phyloP scores from a whole-genome alignment of 2,113 vertebrate genomes.

The Bagarius yarrelli region DNA sequence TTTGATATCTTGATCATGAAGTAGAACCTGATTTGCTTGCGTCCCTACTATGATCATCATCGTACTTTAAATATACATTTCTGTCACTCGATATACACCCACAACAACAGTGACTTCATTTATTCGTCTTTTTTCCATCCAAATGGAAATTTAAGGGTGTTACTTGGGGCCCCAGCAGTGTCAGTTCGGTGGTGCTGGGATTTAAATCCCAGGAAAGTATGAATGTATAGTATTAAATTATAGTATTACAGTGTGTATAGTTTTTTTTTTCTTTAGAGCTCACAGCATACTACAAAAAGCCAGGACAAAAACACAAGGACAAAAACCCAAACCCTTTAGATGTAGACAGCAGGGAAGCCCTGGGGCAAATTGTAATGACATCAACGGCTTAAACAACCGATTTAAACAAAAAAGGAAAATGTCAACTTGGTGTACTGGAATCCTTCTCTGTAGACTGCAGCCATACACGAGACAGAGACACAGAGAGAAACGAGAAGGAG shows the following conservation, averaged over 20 bases:
- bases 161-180: too few relatives aligned
- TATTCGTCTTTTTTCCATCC: too few relatives aligned
- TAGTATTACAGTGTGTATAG: background rate
- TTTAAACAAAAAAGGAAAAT: background rate
- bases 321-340: background rate
- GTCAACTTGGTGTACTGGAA: background rate
- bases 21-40: too few relatives aligned
- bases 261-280: background rate
- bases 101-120: too few relatives aligned
- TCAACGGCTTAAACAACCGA: background rate
- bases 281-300: background rate
- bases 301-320: constrained; percentile 13
- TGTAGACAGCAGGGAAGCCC: background rate
- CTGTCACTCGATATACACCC: too few relatives aligned
- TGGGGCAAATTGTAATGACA: background rate
- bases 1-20: too few relatives aligned
- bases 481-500: background rate
- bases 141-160: too few relatives aligned
- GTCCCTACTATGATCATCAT: too few relatives aligned
- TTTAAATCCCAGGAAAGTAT: too few relatives aligned
- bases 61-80: too few relatives aligned
- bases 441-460: background rate
- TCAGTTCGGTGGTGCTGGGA: too few relatives aligned
- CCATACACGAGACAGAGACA: background rate
- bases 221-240: too few relatives aligned